Percentiles rank a stretch among this genome's conserved stretches.
Evolutionary conservation across 2,888 invertebrate species (phyloP).

Genomic region (Aphidoletes aphidimyza): DNA sequence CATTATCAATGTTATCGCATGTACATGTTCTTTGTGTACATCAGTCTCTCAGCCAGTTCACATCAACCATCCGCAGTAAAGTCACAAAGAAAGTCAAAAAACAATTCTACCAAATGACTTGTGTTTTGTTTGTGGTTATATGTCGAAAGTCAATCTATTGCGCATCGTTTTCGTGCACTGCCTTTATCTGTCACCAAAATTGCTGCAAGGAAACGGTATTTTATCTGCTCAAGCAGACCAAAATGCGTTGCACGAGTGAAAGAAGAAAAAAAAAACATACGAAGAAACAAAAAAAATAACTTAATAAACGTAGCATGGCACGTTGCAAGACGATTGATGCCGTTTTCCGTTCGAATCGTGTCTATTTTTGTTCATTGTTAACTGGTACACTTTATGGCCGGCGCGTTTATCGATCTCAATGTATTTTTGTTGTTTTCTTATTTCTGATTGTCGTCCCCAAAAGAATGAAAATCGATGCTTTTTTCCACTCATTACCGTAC

Average conservation of each 20-base stretch:
- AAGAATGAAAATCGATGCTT: slow-evolving; percentile 39
- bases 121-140: neutral
- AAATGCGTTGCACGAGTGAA: too few species aligned
- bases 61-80: too few species aligned
- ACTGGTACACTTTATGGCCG: slow-evolving; percentile 8
- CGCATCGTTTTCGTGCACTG: neutral
- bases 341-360: neutral
- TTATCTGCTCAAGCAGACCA: too few species aligned
- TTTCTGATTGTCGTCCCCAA: too few species aligned
- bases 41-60: too few species aligned
- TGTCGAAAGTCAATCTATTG: neutral
- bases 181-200: neutral
- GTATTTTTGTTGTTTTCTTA: slow-evolving; percentile 1
- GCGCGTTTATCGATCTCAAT: neutral
- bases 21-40: too few species aligned
- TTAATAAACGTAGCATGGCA: too few species aligned
- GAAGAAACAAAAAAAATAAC: too few species aligned
- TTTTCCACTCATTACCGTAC: slow-evolving; percentile 40
- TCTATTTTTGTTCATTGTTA: slow-evolving; percentile 49
- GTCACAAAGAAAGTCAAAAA: neutral
- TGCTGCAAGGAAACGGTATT: slow-evolving; percentile 22
- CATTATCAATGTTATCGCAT: neutral
- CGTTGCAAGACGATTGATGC: neutral
- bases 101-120: neutral
- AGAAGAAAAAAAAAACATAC: too few species aligned